These are phyloP conservation scores for Myiozetetes cayanensis DNA, from an alignment of 2,113 vertebrate species.

Conservation along the genomic window DNA sequence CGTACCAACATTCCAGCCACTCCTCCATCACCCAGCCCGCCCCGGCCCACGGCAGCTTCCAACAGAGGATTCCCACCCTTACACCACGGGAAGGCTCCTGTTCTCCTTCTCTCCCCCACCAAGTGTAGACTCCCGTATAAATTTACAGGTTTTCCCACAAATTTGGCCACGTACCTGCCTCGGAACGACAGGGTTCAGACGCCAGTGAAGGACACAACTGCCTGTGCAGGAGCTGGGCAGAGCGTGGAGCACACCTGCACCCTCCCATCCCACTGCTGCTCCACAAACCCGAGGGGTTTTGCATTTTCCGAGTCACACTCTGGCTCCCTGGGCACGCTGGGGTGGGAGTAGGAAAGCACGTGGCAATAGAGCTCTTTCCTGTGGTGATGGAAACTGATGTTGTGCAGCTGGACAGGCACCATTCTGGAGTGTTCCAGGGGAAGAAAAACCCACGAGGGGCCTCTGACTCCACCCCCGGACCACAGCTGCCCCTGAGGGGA, in stretches of 20 bases:
- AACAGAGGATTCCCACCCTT: accelerated
- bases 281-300: accelerated
- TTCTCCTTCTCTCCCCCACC: neutral
- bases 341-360: too few species aligned
- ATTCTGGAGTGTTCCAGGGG: accelerated
- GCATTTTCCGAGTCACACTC: accelerated
- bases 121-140: accelerated
- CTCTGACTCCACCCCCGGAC: neutral
- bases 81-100: accelerated
- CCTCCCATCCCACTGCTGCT: accelerated
- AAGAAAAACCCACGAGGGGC: accelerated
- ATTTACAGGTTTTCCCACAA: neutral
- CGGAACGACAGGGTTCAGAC: accelerated
- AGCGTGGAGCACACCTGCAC: accelerated
- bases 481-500: accelerated
- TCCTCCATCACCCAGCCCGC: neutral
- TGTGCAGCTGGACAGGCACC: neutral
- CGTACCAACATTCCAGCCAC: accelerated
- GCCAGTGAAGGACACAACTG: accelerated
- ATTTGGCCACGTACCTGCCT: neutral
- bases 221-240: accelerated
- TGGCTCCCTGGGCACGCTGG: accelerated
- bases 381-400: accelerated
- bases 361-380: too few species aligned
- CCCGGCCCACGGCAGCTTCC: neutral